Conservation (phyloP, 2,113 vertebrate genomes). For the Microcebus lehilahytsara region DNA sequence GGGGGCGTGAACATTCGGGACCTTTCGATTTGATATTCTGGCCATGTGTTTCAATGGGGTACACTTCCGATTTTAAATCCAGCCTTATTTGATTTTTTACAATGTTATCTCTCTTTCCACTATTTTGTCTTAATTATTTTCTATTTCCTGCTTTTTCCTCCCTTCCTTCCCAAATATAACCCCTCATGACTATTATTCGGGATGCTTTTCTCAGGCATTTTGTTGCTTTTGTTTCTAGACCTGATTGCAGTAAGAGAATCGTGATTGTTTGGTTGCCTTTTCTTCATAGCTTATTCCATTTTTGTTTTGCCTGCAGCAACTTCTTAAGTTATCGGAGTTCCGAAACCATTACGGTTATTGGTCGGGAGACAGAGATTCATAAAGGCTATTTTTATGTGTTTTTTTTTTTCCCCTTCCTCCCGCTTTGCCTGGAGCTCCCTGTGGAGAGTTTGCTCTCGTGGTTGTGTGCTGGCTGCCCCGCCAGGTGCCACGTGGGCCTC, state of each 20-base stretch:
- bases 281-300: constrained; percentile 75
- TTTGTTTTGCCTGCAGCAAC: constrained; percentile 52
- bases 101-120: constrained; percentile 64
- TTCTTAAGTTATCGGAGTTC: constrained; percentile 69
- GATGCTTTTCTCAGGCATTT: constrained; percentile 74
- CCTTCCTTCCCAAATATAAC: constrained; percentile 70
- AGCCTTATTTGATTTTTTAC: constrained; percentile 64
- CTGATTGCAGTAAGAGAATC: constrained; percentile 74
- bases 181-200: constrained; percentile 61
- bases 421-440: background rate
- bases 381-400: background rate
- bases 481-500: accelerated
- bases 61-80: constrained; percentile 59
- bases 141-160: constrained; percentile 1
- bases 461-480: accelerated
- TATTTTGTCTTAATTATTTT: constrained; percentile 61
- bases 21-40: background rate
- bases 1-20: background rate
- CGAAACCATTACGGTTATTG: constrained; percentile 44
- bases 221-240: constrained; percentile 75
- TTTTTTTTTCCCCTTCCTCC: background rate
- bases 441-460: background rate
- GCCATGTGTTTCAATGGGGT: constrained; percentile 55
- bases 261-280: constrained; percentile 83
- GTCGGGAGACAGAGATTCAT: background rate